Conservation (phyloP, 2,888 invertebrate species). For the Gymnocheta viridis region DNA sequence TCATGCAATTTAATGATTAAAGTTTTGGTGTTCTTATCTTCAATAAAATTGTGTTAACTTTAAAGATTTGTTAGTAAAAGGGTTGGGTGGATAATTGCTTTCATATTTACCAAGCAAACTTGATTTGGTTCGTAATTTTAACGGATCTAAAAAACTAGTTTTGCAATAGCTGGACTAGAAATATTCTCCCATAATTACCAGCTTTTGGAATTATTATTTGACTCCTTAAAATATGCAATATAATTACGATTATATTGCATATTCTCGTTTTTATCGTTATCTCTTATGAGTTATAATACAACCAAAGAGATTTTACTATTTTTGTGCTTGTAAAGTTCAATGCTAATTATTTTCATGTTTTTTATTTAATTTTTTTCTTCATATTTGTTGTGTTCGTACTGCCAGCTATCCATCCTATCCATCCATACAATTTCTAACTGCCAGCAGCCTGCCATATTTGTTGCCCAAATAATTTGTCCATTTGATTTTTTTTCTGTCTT, state of each 20-base stretch:
- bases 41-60: background rate
- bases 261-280: background rate
- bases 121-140: too few relatives aligned
- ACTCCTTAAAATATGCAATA: constrained; percentile 11
- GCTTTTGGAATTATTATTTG: background rate
- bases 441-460: constrained; percentile 39
- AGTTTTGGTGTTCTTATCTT: background rate
- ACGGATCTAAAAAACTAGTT: too few relatives aligned
- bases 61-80: background rate
- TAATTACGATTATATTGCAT: background rate
- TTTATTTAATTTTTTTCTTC: constrained; percentile 9
- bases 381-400: background rate
- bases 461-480: constrained; percentile 52
- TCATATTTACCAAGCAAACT: too few relatives aligned
- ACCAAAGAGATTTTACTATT: background rate
- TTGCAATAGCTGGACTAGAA: background rate
- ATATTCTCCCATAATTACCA: background rate
- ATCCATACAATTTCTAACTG: background rate
- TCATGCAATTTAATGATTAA: background rate
- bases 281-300: background rate
- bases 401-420: background rate
- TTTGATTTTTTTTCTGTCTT: constrained; percentile 13
- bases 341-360: constrained; percentile 33
- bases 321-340: constrained; percentile 15
- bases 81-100: background rate